Conservation (phyloP, 2,888 invertebrate genomes). For the Pyrrhia umbra region DNA sequence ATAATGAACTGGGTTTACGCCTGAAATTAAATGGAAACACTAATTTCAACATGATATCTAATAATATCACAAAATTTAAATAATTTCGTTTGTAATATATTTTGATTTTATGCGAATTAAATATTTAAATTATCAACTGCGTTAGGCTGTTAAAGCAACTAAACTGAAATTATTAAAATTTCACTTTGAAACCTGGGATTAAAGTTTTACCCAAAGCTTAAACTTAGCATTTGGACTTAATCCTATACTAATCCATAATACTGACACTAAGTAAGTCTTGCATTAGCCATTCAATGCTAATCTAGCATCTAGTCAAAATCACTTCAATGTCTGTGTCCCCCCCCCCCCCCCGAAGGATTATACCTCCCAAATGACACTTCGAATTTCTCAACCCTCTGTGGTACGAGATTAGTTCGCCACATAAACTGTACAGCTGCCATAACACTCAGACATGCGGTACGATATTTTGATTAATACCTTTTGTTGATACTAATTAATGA, state of each 20-base stretch:
- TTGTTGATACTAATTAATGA: slow-evolving; percentile 45
- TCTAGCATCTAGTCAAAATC: slow-evolving; percentile 46
- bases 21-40: background rate
- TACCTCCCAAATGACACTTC: slow-evolving; percentile 50
- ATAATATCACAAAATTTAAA: background rate
- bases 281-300: slow-evolving; percentile 40
- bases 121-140: too few species aligned
- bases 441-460: slow-evolving; percentile 25
- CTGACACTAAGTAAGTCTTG: slow-evolving; percentile 31
- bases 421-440: slow-evolving; percentile 56
- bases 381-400: slow-evolving; percentile 59
- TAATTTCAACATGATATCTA: slow-evolving; percentile 18
- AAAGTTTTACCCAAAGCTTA: background rate
- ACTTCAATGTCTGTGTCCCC: slow-evolving; percentile 36
- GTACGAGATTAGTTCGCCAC: slow-evolving; percentile 56
- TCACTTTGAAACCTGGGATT: background rate
- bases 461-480: slow-evolving; percentile 54
- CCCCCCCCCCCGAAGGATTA: slow-evolving; percentile 25
- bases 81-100: background rate
- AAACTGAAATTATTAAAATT: background rate
- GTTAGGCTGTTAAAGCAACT: background rate
- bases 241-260: slow-evolving; percentile 1
- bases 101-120: background rate
- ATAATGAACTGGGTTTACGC: slow-evolving; percentile 25
- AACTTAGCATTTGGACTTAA: background rate